Evolutionary conservation across 1,140 invertebrate genomes (phyloP).

Genomic region (Rhopalosiphum maidis): DNA sequence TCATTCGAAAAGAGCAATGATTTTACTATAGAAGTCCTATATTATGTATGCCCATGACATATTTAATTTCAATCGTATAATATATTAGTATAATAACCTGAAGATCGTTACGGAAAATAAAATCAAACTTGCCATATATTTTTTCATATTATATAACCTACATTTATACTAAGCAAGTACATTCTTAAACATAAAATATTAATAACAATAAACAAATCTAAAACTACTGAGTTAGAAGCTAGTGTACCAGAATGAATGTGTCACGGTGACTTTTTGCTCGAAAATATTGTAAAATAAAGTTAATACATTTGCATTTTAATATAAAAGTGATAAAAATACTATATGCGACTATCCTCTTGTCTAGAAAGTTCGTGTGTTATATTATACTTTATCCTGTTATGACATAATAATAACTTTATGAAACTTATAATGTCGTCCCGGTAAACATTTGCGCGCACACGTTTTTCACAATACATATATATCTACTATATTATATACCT

Average conservation of each 20-base stretch:
- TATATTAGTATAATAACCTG: not conserved
- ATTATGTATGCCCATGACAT: not conserved
- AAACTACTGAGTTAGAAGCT: not conserved
- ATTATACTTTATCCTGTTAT: not conserved
- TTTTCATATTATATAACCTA: not conserved
- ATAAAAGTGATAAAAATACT: slow-evolving; percentile 22
- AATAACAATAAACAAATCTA: not conserved
- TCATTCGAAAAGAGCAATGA: not conserved
- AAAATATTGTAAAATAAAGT: not conserved
- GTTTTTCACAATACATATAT: not conserved
- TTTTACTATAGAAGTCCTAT: not conserved
- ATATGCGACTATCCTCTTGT: not conserved
- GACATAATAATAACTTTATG: slow-evolving; percentile 30
- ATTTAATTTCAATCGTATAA: not conserved
- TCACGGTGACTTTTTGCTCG: not conserved
- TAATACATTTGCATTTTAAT: slow-evolving; percentile 36
- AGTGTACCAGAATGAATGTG: not conserved
- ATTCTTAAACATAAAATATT: not conserved
- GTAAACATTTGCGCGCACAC: not conserved
- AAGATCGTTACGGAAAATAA: not conserved
- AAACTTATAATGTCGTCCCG: not conserved
- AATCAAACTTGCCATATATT: not conserved
- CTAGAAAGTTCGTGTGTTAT: not conserved
- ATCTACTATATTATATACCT: not conserved
- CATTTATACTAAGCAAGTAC: not conserved